Conservation (phyloP, 2,888 invertebrate species). For the Embidobia sp. region DNA sequence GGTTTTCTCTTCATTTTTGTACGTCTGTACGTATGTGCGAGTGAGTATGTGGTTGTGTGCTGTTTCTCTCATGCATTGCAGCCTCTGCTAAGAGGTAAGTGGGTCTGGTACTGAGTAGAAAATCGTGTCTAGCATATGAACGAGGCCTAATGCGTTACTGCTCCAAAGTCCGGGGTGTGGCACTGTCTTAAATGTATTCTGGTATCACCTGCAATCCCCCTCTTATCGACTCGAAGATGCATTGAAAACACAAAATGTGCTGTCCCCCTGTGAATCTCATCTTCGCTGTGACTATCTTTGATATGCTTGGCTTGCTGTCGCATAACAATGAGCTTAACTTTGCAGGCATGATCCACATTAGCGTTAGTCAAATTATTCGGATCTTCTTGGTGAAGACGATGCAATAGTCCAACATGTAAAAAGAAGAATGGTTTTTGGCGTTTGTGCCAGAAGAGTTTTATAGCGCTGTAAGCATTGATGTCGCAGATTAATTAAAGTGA, state of each 20-base stretch:
- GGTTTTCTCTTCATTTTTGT: slow-evolving; percentile 51
- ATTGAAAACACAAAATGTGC: slow-evolving; percentile 59
- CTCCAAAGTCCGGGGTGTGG: slow-evolving; percentile 64
- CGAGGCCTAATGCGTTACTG: slow-evolving; percentile 65
- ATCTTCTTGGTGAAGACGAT: slow-evolving; percentile 2
- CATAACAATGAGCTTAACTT: slow-evolving; percentile 52
- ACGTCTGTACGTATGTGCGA: slow-evolving; percentile 19
- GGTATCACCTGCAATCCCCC: slow-evolving; percentile 51
- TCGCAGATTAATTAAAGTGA: too few species aligned
- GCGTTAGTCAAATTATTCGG: slow-evolving; percentile 28
- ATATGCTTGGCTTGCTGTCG: slow-evolving; percentile 36
- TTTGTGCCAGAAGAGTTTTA: too few species aligned
- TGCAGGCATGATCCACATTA: slow-evolving; percentile 42
- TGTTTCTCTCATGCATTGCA: slow-evolving; percentile 56
- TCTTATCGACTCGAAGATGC: slow-evolving; percentile 57
- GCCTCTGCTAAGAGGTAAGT: slow-evolving; percentile 60
- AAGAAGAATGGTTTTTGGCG: background rate
- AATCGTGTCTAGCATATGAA: slow-evolving; percentile 81
- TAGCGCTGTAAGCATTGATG: too few species aligned
- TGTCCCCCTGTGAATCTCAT: slow-evolving; percentile 50
- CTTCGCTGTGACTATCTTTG: slow-evolving; percentile 36
- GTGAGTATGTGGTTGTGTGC: slow-evolving; percentile 23
- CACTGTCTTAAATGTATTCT: slow-evolving; percentile 64
- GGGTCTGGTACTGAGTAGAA: slow-evolving; percentile 78
- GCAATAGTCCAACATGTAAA: slow-evolving; percentile 18